phyloP scores from a whole-genome alignment of 2,113 vertebrate species.

The Alectura lathami region DNA sequence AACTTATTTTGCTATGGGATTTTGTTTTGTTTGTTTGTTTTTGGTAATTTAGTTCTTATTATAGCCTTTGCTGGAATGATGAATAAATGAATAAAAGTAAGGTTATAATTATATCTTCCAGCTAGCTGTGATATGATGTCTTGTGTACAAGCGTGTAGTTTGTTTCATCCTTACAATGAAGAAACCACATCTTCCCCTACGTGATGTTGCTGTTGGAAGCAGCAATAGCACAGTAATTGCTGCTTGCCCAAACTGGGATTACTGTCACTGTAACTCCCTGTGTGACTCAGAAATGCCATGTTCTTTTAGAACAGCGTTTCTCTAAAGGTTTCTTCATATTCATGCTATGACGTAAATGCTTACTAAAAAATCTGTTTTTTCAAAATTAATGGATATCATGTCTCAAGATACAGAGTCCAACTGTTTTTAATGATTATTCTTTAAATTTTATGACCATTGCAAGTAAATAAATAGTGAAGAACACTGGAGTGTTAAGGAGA shows the following conservation, averaged over 20 bases:
- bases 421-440: background rate
- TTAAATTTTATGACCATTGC: background rate
- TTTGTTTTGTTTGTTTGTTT: background rate
- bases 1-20: background rate
- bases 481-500: background rate
- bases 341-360: background rate
- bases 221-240: background rate
- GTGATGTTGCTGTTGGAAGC: background rate
- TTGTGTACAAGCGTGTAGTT: background rate
- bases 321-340: background rate
- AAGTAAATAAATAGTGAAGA: background rate
- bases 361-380: background rate
- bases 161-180: background rate
- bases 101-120: background rate
- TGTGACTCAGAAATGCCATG: background rate
- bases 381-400: background rate
- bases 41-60: background rate
- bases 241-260: background rate
- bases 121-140: background rate
- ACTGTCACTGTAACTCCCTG: background rate
- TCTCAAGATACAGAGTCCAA: background rate
- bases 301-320: background rate
- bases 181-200: rapidly evolving
- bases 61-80: background rate
- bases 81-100: background rate